phyloP scores from a whole-genome alignment of 1,140 invertebrate genomes.

The Drosophila lacteicornis region DNA sequence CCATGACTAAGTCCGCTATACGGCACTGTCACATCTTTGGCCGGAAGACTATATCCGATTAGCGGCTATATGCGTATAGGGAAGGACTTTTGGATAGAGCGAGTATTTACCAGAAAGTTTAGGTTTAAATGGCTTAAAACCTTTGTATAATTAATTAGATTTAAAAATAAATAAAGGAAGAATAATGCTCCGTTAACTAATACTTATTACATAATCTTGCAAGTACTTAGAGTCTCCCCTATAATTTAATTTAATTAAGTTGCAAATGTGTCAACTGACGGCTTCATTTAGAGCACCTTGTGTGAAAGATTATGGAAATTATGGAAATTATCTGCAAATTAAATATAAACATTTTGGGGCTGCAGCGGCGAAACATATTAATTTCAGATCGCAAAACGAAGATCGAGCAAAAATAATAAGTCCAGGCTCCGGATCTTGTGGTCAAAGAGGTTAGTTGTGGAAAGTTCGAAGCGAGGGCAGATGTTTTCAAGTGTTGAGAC shows the following conservation, averaged over 20 bases:
- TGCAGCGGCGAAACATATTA: slow-evolving; percentile 23
- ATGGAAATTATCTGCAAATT: slow-evolving; percentile 55
- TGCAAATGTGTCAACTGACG: slow-evolving; percentile 39
- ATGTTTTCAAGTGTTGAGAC: slow-evolving; percentile 77
- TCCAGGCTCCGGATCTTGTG: slow-evolving; percentile 54
- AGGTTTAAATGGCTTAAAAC: background rate
- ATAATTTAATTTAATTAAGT: slow-evolving; percentile 10
- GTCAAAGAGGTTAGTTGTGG: slow-evolving; percentile 50
- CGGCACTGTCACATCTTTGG: slow-evolving; percentile 6
- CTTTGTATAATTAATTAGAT: too few relatives aligned
- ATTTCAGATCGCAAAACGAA: slow-evolving; percentile 18
- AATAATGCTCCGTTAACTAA: background rate
- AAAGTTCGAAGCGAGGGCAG: slow-evolving; percentile 44
- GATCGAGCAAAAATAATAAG: slow-evolving; percentile 35
- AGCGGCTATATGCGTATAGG: background rate
- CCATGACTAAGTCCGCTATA: background rate
- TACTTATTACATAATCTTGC: too few relatives aligned
- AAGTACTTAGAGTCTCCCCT: background rate
- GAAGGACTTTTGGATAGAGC: slow-evolving; percentile 10
- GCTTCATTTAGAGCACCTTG: slow-evolving; percentile 46
- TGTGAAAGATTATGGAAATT: slow-evolving; percentile 42
- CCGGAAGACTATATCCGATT: slow-evolving; percentile 17
- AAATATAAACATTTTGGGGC: slow-evolving; percentile 59
- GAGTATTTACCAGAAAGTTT: background rate
- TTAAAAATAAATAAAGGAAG: background rate